Evolutionary conservation across 53 echinoderm and acorn worm genomes (phyloP).

Genomic region (Arbacia lixula): DNA sequence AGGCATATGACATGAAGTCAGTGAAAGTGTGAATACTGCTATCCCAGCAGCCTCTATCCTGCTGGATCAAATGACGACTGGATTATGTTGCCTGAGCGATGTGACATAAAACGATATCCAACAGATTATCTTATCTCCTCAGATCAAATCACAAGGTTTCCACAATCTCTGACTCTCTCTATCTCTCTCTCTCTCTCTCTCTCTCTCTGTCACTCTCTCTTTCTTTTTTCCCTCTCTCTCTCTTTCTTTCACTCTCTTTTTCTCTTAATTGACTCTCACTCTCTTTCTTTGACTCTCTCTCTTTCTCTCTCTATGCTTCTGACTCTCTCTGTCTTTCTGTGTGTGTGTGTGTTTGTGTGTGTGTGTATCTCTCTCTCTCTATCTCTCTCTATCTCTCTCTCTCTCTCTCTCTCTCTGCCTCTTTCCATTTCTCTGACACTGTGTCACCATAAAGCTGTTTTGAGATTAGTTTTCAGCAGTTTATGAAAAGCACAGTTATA

Average conservation of each 20-base stretch:
- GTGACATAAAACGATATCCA: conserved; percentile 15
- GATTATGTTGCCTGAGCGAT: conserved; percentile 25
- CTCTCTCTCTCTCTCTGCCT: no score
- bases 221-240: not conserved
- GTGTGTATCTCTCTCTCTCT: no score
- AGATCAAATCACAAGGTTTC: conserved; percentile 12
- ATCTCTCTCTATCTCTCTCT: no score
- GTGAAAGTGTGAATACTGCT: no score
- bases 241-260: not conserved
- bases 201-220: not conserved
- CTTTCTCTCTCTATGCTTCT: not conserved
- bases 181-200: not conserved
- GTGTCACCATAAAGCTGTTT: no score
- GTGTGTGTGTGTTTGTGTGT: no score
- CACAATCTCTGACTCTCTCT: conserved; percentile 11
- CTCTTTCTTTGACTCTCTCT: not conserved
- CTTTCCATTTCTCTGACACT: no score
- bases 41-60: no score
- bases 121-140: conserved; percentile 26
- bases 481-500: no score
- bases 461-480: no score
- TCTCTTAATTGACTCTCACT: not conserved
- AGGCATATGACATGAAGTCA: no score
- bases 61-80: not conserved
- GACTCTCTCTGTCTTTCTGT: no score